These are phyloP conservation scores for Amphibalanus amphitrite DNA, from an alignment of 1,140 invertebrate species.

Conservation along the genomic window DNA sequence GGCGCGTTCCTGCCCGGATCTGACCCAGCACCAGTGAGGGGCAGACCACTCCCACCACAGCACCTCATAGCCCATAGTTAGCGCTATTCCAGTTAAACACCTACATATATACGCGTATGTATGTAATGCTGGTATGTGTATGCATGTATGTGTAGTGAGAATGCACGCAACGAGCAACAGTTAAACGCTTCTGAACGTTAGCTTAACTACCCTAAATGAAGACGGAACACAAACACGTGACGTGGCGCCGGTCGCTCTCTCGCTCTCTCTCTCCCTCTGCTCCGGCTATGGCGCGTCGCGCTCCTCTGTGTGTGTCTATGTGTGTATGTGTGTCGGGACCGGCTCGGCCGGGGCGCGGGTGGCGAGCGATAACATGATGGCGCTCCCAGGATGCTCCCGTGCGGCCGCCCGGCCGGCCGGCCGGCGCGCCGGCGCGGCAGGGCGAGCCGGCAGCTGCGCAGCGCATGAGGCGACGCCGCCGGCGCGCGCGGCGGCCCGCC, in stretches of 20 bases:
- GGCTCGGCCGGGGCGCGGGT: too few relatives aligned
- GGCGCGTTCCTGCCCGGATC: too few relatives aligned
- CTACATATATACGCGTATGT: neutral
- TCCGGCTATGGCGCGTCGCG: too few relatives aligned
- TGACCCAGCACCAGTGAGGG: neutral
- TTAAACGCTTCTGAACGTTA: neutral
- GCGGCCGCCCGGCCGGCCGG: too few relatives aligned
- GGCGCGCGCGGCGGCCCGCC: too few relatives aligned
- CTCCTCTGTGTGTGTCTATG: too few relatives aligned
- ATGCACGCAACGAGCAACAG: neutral
- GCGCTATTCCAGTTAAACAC: neutral
- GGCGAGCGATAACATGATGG: neutral
- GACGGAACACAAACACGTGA: neutral
- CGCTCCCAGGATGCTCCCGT: neutral
- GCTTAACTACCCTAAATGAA: conserved; percentile 1
- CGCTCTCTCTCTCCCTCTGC: too few relatives aligned
- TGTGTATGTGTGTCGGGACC: too few relatives aligned
- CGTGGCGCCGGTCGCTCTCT: too few relatives aligned
- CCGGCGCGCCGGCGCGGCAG: too few relatives aligned
- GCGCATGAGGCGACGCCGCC: neutral
- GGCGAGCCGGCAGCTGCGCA: neutral
- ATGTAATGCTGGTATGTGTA: conserved; percentile 1
- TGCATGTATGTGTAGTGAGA: neutral
- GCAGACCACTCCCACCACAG: neutral
- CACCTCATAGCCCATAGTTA: neutral